Percentiles rank a stretch among this genome's conserved stretches.
Evolutionary conservation across 2,797 vertebrate species (phyloP).

Genomic region (Cynopterus sphinx): DNA sequence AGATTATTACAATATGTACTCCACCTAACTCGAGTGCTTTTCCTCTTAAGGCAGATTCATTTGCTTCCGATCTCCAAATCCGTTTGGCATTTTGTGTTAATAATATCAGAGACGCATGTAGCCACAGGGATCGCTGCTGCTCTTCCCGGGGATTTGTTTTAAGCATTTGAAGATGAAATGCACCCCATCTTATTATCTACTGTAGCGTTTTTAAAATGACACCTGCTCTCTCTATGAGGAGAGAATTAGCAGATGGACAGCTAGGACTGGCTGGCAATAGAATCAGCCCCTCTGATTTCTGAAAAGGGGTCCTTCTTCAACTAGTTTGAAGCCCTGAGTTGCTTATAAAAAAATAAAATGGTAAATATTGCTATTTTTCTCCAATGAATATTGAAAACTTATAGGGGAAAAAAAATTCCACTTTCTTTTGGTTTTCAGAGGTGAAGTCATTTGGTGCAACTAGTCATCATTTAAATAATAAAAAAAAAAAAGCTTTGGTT

Average conservation of each 20-base stretch:
- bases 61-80: constrained; percentile 53
- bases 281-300: constrained; percentile 54
- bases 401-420: rapidly evolving
- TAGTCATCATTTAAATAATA: not conserved
- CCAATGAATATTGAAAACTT: not conserved
- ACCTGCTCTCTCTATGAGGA: constrained; percentile 50
- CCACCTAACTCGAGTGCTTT: not conserved
- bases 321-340: constrained; percentile 35
- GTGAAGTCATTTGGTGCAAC: not conserved
- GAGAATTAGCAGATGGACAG: constrained; percentile 71
- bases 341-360: not conserved
- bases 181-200: constrained; percentile 53
- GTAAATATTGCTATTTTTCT: not conserved
- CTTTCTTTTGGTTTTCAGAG: not conserved
- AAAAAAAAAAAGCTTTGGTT: not conserved
- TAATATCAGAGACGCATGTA: not conserved
- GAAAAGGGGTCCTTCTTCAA: constrained; percentile 59
- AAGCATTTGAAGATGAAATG: constrained; percentile 66
- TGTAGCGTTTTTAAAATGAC: constrained; percentile 53
- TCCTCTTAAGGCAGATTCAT: constrained; percentile 44
- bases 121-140: not conserved
- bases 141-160: constrained; percentile 58
- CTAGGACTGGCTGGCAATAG: constrained; percentile 48
- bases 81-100: constrained; percentile 64
- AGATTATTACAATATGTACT: not conserved